A percentile compares a stretch with the other conserved stretches of the same genome.
Evolutionary conservation across 2,888 invertebrate genomes (phyloP).

Genomic region (Carcina quercana): DNA sequence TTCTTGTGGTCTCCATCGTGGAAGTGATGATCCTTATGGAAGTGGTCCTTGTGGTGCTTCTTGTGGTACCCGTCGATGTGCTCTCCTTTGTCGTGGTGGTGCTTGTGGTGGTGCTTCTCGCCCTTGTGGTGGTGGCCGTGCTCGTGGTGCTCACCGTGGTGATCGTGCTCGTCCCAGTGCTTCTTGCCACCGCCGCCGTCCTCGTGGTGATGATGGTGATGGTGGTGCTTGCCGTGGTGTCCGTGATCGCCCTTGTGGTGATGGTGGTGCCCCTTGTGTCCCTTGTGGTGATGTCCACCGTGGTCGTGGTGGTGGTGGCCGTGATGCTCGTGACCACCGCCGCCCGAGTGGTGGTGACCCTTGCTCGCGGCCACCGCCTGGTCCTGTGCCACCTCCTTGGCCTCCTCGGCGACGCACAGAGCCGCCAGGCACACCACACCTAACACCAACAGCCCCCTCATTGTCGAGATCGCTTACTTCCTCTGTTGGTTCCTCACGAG

Average conservation of each 20-base stretch:
- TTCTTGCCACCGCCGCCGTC: conserved; percentile 87
- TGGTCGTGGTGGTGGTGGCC: conserved; percentile 80
- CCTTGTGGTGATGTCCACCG: conserved; percentile 84
- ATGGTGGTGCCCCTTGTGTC: conserved; percentile 83
- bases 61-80: conserved; percentile 88
- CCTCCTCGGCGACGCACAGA: conserved; percentile 39
- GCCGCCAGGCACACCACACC: conserved; percentile 53
- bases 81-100: conserved; percentile 89
- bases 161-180: conserved; percentile 83
- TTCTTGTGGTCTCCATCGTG: conserved; percentile 90
- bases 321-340: conserved; percentile 80
- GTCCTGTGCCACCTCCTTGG: conserved; percentile 39
- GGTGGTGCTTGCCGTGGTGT: conserved; percentile 84
- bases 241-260: conserved; percentile 86
- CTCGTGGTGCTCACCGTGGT: conserved; percentile 85
- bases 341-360: conserved; percentile 69
- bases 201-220: conserved; percentile 81
- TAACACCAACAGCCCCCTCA: conserved; percentile 50
- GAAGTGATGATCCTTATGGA: conserved; percentile 90
- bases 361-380: conserved; percentile 68
- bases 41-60: conserved; percentile 90
- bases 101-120: conserved; percentile 86
- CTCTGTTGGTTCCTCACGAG: conserved; percentile 25
- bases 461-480: conserved; percentile 23
- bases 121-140: conserved; percentile 86